phyloP scores from a whole-genome alignment of 2,113 vertebrate species.

The Muscicapa adusta region DNA sequence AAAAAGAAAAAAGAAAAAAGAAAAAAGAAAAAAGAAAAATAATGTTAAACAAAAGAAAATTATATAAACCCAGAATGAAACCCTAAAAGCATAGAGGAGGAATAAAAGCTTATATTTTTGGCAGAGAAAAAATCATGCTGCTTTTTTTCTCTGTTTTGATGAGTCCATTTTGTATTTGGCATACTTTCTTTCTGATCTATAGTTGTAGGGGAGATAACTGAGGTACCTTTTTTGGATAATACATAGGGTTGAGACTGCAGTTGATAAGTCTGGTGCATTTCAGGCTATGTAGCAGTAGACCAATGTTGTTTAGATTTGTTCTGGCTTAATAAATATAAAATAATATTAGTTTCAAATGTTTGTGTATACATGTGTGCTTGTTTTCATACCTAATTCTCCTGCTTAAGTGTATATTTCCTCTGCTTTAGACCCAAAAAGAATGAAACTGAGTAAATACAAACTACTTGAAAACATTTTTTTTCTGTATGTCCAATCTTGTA shows the following conservation, averaged over 20 bases:
- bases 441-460: not conserved
- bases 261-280: not conserved
- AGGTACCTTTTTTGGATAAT: not conserved
- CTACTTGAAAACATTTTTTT: not conserved
- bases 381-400: not conserved
- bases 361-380: rapidly evolving
- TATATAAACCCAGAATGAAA: not conserved
- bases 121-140: not conserved
- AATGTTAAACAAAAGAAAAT: not conserved
- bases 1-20: too few relatives aligned
- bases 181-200: not conserved
- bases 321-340: not conserved
- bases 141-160: not conserved
- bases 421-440: not conserved
- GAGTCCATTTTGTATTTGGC: not conserved
- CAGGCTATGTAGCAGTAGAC: not conserved
- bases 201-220: not conserved
- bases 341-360: not conserved
- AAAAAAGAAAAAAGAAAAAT: rapidly evolving
- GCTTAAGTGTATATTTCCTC: not conserved
- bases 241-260: not conserved
- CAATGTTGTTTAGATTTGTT: not conserved
- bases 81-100: not conserved
- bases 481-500: not conserved
- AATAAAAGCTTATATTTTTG: rapidly evolving